Conservation (phyloP, 2,113 vertebrate genomes). For the Noturus placidus region DNA sequence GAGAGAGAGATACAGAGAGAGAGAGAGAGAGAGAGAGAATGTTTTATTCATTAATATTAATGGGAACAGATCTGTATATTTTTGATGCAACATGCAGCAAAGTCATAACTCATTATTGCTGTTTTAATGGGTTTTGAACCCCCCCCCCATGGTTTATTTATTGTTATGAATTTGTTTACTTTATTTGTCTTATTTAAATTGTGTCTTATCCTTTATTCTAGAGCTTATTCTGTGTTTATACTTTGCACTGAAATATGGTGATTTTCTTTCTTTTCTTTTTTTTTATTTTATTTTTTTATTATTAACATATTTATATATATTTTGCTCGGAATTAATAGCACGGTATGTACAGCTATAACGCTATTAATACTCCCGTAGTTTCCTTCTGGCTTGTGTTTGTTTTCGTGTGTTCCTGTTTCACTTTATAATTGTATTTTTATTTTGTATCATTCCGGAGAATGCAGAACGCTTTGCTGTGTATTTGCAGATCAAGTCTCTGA, state of each 20-base stretch:
- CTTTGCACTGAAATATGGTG: not conserved
- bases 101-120: not conserved
- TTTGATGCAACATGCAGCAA: not conserved
- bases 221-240: not conserved
- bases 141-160: not conserved
- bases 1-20: not conserved
- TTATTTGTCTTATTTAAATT: not conserved
- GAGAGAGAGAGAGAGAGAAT: not conserved
- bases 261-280: no score
- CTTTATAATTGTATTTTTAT: not conserved
- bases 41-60: slow-evolving; percentile 29
- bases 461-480: not conserved
- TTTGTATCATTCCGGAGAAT: not conserved
- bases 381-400: not conserved
- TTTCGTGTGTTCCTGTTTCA: not conserved
- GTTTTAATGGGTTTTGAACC: not conserved
- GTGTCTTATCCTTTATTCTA: not conserved
- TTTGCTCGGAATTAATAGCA: not conserved
- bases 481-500: slow-evolving; percentile 10
- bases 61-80: slow-evolving; percentile 12
- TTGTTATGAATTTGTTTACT: not conserved
- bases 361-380: not conserved
- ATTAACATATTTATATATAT: not conserved
- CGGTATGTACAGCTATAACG: not conserved
- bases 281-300: not conserved